Base-by-base conservation (phyloP, 1,140 invertebrate species). In the Antheraea mylitta region DNA sequence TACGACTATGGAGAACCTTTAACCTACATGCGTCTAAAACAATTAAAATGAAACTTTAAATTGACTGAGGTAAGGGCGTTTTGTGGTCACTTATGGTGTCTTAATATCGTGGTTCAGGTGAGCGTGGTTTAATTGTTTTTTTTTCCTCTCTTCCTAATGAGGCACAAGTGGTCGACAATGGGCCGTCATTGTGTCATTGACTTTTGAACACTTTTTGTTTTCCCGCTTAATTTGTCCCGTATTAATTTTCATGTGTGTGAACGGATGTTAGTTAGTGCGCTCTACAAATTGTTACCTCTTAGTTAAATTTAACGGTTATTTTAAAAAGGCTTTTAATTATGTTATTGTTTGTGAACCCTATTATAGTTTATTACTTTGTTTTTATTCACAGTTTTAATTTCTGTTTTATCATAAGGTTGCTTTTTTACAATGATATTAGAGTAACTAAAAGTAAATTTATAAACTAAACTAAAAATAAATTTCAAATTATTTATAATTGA, bases 101-200 rank as follows among this genome's bases (percentile, higher is more conserved):
- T 42, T 37, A 64, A 63, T 66, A 58, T 53, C 10, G 60, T 80
- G 76, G 77, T 72, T 68, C 77, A 82, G 77, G 76, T 83, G 75
- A 73, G 77, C 72, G 68, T 62, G 77, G 69, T 66, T 82, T 83
- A 85, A 90, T 88, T 90, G 84, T 87, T 82, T 86, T 88, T 89
- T 86, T 85, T 81, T 81, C 11, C 38, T 42, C 38, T 11, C 77
- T 85, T 89, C 82, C 81, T 90, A 90, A 90, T 90, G 88, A 90
- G 84, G 85, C 81, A 80, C 78, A 81, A 82, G 83, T 86, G 80
- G 81, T 84, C 77, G 79, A 89, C 83, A 85, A 87, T 88, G 66
- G 80, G 78, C 77, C 76, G 79, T 87, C 82, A 84, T 90, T 87
- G 82, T 82, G 77, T 83, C 75, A 75, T 79, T 80, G 75, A 82